phyloP scores from a whole-genome alignment of 2,888 invertebrate genomes.

The Anodontia alba region DNA sequence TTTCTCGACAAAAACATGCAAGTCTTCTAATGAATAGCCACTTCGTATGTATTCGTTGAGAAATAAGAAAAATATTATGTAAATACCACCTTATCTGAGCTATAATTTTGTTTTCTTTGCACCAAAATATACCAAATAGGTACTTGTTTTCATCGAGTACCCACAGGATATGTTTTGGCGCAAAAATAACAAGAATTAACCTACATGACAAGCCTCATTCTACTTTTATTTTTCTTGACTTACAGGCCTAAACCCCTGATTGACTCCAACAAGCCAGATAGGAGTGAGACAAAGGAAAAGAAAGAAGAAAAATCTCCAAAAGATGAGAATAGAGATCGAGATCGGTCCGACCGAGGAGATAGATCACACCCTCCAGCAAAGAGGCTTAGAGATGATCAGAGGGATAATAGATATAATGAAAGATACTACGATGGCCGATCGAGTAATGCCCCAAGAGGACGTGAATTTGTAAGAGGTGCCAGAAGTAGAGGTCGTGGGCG shows the following conservation, averaged over 20 bases:
- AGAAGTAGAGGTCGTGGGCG: constrained; percentile 71
- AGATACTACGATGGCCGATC: constrained; percentile 55
- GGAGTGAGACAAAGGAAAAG: constrained; percentile 53
- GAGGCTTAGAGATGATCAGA: constrained; percentile 76
- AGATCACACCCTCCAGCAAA: constrained; percentile 75
- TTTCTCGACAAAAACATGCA: no score
- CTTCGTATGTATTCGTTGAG: no score
- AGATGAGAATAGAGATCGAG: constrained; percentile 50
- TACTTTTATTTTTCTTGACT: no score
- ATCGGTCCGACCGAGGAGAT: constrained; percentile 61
- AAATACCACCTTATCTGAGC: no score
- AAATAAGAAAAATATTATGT: no score
- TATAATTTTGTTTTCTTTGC: no score
- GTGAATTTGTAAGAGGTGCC: constrained; percentile 82
- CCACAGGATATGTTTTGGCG: no score
- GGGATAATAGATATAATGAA: constrained; percentile 55
- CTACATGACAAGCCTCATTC: no score
- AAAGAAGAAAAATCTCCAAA: constrained; percentile 59
- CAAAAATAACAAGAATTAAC: no score
- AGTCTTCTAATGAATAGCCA: no score
- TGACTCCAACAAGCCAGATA: constrained; percentile 45
- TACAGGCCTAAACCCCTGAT: constrained; percentile 4
- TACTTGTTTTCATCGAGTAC: no score
- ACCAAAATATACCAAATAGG: no score
- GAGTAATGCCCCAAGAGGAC: constrained; percentile 69